These are phyloP conservation scores for Galerucella calmariensis DNA, from an alignment of 2,888 invertebrate species.

Conservation along the genomic window DNA sequence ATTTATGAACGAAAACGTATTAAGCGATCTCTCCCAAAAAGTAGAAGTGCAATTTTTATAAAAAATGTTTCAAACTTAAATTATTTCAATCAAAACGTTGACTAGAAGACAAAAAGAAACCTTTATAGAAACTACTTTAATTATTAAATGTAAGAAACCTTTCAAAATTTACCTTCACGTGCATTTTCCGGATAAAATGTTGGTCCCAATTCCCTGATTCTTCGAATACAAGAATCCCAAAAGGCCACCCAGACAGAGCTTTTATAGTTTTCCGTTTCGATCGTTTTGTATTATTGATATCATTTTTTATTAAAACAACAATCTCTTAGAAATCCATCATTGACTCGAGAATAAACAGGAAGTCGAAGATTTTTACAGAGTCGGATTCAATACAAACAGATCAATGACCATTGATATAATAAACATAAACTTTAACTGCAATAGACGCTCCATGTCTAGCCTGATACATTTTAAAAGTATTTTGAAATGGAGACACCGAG, in stretches of 20 bases:
- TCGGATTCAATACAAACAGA: constrained; percentile 6
- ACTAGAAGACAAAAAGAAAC: background rate
- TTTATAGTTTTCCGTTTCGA: constrained; percentile 18
- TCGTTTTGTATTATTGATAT: constrained; percentile 22
- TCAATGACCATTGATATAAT: background rate
- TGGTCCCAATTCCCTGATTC: constrained; percentile 12
- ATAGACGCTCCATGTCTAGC: background rate
- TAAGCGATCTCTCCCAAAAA: background rate
- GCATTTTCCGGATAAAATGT: constrained; percentile 2
- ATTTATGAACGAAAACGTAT: constrained; percentile 12
- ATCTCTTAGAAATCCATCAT: constrained; percentile 25
- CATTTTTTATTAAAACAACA: constrained; percentile 30
- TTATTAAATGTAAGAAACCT: background rate
- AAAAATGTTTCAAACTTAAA: background rate
- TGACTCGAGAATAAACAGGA: constrained; percentile 20
- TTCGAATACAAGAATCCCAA: constrained; percentile 15
- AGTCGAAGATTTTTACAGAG: constrained; percentile 9
- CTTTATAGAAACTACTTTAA: background rate
- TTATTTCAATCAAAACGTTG: background rate
- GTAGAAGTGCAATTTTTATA: background rate
- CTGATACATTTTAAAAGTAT: background rate
- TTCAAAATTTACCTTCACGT: background rate
- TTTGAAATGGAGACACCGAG: too few species aligned
- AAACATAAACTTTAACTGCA: background rate
- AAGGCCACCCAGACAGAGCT: constrained; percentile 20